These are phyloP conservation scores for Euclidia mi DNA, from an alignment of 2,888 invertebrate species.

Conservation along the genomic window DNA sequence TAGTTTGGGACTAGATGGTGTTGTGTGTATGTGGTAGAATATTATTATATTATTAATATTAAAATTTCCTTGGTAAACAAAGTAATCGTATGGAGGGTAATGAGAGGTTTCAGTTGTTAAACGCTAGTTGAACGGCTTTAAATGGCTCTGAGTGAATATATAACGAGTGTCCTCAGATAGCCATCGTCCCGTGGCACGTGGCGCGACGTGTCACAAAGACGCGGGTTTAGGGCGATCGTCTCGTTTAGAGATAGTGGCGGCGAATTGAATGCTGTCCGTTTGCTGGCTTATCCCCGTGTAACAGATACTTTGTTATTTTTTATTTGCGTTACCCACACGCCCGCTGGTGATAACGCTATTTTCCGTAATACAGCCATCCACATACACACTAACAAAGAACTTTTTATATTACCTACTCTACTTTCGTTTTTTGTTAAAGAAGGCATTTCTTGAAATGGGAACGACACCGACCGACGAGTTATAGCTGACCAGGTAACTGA, in stretches of 20 bases:
- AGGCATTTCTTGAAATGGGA: constrained; percentile 52
- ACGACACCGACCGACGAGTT: constrained; percentile 28
- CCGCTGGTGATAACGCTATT: constrained; percentile 69
- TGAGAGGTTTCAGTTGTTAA: constrained; percentile 10
- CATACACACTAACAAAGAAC: constrained; percentile 59
- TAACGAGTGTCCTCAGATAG: constrained; percentile 54
- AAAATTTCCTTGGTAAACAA: constrained; percentile 35
- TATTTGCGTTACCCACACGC: constrained; percentile 63
- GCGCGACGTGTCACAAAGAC: constrained; percentile 66
- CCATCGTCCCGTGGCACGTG: too few species aligned
- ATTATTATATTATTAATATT: too few species aligned
- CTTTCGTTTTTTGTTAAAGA: constrained; percentile 57
- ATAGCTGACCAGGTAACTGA: constrained; percentile 13
- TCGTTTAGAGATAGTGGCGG: constrained; percentile 74
- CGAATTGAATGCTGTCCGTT: constrained; percentile 82
- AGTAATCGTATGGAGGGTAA: constrained; percentile 3
- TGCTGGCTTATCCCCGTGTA: constrained; percentile 78
- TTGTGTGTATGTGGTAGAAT: too few species aligned
- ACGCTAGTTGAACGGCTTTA: constrained; percentile 21
- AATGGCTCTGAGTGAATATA: constrained; percentile 49
- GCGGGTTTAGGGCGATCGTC: constrained; percentile 74
- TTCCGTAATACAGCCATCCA: constrained; percentile 66
- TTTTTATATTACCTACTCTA: constrained; percentile 65
- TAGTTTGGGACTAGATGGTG: too few species aligned
- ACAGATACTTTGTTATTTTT: constrained; percentile 78